phyloP scores from a whole-genome alignment of 2,888 invertebrate genomes.

The Andrena dorsata region DNA sequence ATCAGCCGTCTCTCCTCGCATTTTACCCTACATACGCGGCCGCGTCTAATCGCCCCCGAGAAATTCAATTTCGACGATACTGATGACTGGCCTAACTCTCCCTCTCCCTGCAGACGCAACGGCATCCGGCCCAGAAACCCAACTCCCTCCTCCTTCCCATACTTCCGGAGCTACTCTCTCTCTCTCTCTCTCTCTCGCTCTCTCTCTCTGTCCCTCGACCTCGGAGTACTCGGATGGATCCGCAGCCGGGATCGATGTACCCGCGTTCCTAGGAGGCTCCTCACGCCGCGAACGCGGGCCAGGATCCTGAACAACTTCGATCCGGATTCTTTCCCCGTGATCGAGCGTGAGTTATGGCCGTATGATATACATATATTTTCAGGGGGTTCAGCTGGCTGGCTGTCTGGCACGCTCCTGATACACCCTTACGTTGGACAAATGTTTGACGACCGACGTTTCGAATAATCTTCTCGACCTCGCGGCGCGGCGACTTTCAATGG shows the following conservation, averaged over 20 bases:
- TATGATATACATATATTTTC: conserved; percentile 32
- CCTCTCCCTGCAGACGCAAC: conserved; percentile 52
- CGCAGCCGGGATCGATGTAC: conserved; percentile 58
- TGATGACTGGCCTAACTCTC: conserved; percentile 62
- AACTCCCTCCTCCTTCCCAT: conserved; percentile 19
- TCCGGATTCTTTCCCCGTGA: conserved; percentile 47
- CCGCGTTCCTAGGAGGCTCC: conserved; percentile 44
- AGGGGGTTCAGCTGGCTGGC: not conserved
- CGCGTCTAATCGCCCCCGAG: conserved; percentile 69
- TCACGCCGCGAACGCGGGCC: not conserved
- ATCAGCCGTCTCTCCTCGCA: conserved; percentile 13
- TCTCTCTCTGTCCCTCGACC: conserved; percentile 13
- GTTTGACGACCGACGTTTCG: conserved; percentile 42
- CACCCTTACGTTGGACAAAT: conserved; percentile 43
- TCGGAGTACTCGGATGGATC: conserved; percentile 42
- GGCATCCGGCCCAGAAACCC: conserved; percentile 59
- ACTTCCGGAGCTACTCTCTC: conserved; percentile 13
- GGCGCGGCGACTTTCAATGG: not conserved
- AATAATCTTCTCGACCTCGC: conserved; percentile 10
- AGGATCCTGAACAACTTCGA: conserved; percentile 36
- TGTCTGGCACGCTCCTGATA: conserved; percentile 5
- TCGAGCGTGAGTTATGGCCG: conserved; percentile 24
- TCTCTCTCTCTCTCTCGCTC: conserved; percentile 26
- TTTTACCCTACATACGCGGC: conserved; percentile 41
- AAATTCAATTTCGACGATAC: conserved; percentile 76